These are phyloP conservation scores for Cheirogaleus major DNA, from an alignment of 2,797 vertebrate genomes.

Conservation along the genomic window DNA sequence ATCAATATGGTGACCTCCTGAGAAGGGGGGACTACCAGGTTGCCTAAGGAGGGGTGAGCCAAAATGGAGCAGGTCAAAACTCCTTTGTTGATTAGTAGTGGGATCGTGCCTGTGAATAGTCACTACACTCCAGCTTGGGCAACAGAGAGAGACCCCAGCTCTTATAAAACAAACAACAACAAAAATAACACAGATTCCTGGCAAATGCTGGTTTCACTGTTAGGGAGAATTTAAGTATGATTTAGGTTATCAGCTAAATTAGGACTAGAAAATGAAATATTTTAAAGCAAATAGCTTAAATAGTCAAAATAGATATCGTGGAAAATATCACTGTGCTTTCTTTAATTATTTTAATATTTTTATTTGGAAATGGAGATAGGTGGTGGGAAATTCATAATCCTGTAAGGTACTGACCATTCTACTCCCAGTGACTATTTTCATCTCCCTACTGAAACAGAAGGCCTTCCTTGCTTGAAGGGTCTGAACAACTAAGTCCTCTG, in stretches of 20 bases:
- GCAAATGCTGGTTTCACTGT: not conserved
- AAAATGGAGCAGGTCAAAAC: not conserved
- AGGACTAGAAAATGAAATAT: not conserved
- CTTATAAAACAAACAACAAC: not conserved
- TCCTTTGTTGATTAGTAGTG: not conserved
- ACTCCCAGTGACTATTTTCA: not conserved
- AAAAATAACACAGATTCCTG: not conserved
- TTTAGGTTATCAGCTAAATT: not conserved
- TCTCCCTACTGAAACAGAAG: not conserved
- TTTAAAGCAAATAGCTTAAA: slow-evolving; percentile 15
- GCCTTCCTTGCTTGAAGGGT: not conserved
- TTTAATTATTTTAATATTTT: not conserved
- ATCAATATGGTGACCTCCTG: not conserved
- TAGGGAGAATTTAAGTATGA: not conserved
- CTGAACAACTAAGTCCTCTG: not conserved
- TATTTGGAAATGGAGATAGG: not conserved
- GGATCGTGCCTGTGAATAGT: not conserved
- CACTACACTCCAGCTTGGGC: not conserved
- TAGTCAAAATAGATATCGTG: not conserved
- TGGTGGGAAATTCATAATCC: not conserved
- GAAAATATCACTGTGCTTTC: not conserved
- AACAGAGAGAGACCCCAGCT: not conserved
- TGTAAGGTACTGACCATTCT: not conserved
- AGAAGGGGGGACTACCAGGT: not conserved
- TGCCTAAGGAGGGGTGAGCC: not conserved